phyloP scores from a whole-genome alignment of 2,113 vertebrate genomes.

The Halcyon senegalensis region DNA sequence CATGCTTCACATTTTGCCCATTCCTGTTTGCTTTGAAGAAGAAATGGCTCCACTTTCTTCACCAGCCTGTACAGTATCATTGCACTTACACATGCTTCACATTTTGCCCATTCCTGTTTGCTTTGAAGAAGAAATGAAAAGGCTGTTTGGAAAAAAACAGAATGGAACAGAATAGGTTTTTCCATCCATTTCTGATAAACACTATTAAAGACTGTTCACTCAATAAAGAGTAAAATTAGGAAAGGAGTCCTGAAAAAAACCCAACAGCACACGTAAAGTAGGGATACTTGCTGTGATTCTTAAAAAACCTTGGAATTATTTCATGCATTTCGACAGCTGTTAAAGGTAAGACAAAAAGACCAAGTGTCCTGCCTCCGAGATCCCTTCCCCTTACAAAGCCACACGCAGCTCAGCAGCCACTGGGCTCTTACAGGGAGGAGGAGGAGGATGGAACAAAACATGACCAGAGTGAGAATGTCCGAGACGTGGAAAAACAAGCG shows the following conservation, averaged over 20 bases:
- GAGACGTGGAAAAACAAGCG: constrained; percentile 4
- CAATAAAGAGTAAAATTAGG: neutral
- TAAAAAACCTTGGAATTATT: neutral
- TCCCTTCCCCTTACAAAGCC: neutral
- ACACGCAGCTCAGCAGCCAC: neutral
- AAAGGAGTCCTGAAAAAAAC: neutral
- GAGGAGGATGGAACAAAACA: constrained; percentile 40
- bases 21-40: neutral
- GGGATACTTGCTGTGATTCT: neutral
- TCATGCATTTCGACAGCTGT: neutral
- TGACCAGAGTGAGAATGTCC: neutral
- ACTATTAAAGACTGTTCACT: neutral
- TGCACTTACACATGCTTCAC: neutral
- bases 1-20: neutral
- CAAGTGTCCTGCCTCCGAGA: neutral
- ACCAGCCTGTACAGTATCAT: neutral
- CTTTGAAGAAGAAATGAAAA: neutral
- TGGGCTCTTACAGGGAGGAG: neutral
- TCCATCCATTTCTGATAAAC: neutral
- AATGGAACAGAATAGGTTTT: neutral
- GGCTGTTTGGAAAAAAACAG: neutral
- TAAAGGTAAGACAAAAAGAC: constrained; percentile 7
- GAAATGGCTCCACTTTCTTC: neutral
- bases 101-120: neutral
- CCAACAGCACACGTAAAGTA: neutral